phyloP scores from a whole-genome alignment of 2,797 vertebrate genomes.

The Artibeus jamaicensis region DNA sequence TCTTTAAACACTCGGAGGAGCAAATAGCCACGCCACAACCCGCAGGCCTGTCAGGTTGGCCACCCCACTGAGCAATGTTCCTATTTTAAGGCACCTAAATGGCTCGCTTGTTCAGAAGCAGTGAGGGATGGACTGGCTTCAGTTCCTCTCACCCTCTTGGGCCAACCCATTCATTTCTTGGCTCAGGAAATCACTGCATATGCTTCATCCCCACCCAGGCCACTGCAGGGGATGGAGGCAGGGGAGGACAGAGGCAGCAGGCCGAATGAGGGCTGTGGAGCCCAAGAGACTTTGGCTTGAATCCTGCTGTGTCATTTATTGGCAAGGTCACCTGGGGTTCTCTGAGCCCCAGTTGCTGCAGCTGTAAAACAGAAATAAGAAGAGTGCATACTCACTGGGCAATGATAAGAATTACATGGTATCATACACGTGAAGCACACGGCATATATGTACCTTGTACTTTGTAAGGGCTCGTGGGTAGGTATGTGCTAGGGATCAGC shows the following conservation, averaged over 20 bases:
- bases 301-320: neutral
- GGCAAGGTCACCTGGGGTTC: neutral
- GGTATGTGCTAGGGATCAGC: neutral
- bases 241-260: neutral
- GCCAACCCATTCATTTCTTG: constrained; percentile 30
- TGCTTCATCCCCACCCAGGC: neutral
- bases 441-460: neutral
- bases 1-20: constrained; percentile 28
- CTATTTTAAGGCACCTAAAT: constrained; percentile 53
- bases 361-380: neutral
- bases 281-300: neutral
- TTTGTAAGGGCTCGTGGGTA: neutral
- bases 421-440: accelerated
- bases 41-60: neutral
- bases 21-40: neutral
- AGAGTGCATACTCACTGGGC: neutral
- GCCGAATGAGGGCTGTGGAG: neutral
- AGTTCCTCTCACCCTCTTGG: neutral
- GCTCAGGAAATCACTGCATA: constrained; percentile 29
- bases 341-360: neutral
- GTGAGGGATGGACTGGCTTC: neutral
- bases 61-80: neutral
- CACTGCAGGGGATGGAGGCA: neutral
- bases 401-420: neutral
- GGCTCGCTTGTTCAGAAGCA: neutral